Base-by-base conservation (phyloP, 1,140 invertebrate genomes). In the Daktulosphaira vitifoliae region DNA sequence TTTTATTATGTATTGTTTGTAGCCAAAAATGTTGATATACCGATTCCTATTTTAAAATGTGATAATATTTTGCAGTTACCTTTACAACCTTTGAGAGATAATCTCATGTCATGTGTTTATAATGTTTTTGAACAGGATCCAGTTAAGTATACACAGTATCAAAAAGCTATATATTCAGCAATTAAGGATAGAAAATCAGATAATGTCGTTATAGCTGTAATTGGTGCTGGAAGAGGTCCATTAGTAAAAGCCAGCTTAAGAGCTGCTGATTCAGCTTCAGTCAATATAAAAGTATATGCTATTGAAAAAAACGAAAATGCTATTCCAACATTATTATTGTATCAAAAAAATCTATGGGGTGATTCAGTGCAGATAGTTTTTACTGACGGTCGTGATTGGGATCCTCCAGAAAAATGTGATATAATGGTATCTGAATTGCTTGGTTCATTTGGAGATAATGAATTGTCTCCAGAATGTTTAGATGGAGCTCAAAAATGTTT, bases 281-380 rank as follows among this genome's bases (percentile, higher is more conserved):
- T 79, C 49, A 79, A 81, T 72, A 78, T 90, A 2, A 81, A 84
- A 74, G 76, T 95, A 16, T 96, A 94, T 77, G 94, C 93, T 23
- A 88, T 99, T 1, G 97, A 99, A 75, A 99, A 99, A 76, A 99
- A 99, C 82, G 88, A 90, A 1, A 96, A 93, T 81, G 96, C 96
- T 49, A 62, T 62, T 46, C 56, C 56, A 3, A 62, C 56, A 48
- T n/a, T 62, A 15, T 15, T 62, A 22, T 9, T 48, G 42, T 80
- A 90, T 71, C 83, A 89, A 59, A 80, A 85, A 69, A 88, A 90
- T 71, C 77, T 89, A 49, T 97, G 93, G 92, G 79, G 81, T 7
- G 81, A 87, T 50, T 37, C 82, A 77, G 84, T 88, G 0, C 81
- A 78, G 4, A 81, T 97, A 3, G 81, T 96, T 22, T 83, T 86